Percentiles rank a stretch among this genome's conserved stretches.
These are phyloP conservation scores for Fragum fragum DNA, from an alignment of 2,888 invertebrate genomes.

Conservation along the genomic window DNA sequence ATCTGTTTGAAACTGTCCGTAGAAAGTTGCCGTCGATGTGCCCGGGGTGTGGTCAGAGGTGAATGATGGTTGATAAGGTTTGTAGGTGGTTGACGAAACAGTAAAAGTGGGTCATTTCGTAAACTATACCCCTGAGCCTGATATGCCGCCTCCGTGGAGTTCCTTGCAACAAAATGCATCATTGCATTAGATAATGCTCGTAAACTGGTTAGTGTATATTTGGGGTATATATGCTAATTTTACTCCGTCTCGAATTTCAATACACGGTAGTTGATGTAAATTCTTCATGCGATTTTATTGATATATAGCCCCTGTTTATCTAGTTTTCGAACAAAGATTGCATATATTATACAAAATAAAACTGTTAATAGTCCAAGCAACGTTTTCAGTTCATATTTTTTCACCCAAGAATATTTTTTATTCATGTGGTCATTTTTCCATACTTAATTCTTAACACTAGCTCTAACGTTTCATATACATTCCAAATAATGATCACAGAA, in stretches of 20 bases:
- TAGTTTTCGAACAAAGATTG: not conserved
- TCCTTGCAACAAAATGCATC: constrained; percentile 67
- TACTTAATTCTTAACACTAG: too few relatives aligned
- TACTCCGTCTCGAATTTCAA: not conserved
- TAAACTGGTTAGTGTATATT: constrained; percentile 1
- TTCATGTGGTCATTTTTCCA: too few relatives aligned
- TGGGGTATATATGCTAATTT: constrained; percentile 4
- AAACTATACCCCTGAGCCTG: constrained; percentile 52
- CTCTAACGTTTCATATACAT: too few relatives aligned
- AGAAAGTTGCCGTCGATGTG: constrained; percentile 43
- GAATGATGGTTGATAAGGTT: constrained; percentile 27
- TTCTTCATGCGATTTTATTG: not conserved
- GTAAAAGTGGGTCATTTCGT: constrained; percentile 51
- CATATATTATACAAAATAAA: not conserved
- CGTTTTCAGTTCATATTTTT: too few relatives aligned
- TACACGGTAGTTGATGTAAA: constrained; percentile 2
- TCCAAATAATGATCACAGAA: too few relatives aligned
- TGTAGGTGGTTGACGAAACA: constrained; percentile 53
- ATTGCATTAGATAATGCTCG: not conserved
- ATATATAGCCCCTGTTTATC: not conserved
- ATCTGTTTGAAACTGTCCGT: constrained; percentile 35
- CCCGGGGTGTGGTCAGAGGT: not conserved
- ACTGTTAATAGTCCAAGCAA: too few relatives aligned
- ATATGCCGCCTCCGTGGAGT: constrained; percentile 54
- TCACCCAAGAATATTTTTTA: too few relatives aligned